Evolutionary conservation across 2,113 vertebrate genomes (phyloP).

Genomic region (Larimichthys crocea): DNA sequence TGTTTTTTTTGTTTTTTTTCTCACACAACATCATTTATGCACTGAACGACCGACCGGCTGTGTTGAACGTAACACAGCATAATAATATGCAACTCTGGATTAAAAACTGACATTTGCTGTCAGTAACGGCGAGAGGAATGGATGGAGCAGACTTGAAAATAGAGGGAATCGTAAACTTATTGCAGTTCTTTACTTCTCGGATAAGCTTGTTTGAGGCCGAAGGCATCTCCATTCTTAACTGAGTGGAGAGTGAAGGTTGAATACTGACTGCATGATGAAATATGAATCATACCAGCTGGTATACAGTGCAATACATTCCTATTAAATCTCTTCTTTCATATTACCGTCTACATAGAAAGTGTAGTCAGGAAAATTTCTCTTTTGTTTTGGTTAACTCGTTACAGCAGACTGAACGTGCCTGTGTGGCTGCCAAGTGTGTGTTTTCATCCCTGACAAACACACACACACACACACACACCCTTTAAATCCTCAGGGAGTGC

Average conservation of each 20-base stretch:
- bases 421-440: conserved; percentile 2
- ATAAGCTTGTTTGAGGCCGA: conserved; percentile 57
- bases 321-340: conserved; percentile 23
- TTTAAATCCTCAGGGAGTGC: conserved; percentile 34
- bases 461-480: conserved; percentile 26
- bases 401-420: conserved; percentile 24
- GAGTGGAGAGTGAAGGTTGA: conserved; percentile 43
- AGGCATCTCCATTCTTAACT: conserved; percentile 40
- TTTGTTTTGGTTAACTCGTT: conserved; percentile 59
- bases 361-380: conserved; percentile 24
- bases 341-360: neutral
- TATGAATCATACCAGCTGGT: conserved; percentile 56
- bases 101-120: conserved; percentile 63
- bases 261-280: conserved; percentile 58
- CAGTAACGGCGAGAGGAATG: conserved; percentile 41
- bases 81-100: conserved; percentile 40
- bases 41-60: conserved; percentile 41
- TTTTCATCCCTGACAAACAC: conserved; percentile 46
- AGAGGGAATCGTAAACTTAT: conserved; percentile 63
- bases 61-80: conserved; percentile 38
- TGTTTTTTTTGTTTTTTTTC: conserved; percentile 10
- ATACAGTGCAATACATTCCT: conserved; percentile 67
- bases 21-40: conserved; percentile 54
- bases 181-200: conserved; percentile 61
- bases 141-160: conserved; percentile 17